Conservation (phyloP, 2,113 vertebrate species). For the Morone saxatilis region DNA sequence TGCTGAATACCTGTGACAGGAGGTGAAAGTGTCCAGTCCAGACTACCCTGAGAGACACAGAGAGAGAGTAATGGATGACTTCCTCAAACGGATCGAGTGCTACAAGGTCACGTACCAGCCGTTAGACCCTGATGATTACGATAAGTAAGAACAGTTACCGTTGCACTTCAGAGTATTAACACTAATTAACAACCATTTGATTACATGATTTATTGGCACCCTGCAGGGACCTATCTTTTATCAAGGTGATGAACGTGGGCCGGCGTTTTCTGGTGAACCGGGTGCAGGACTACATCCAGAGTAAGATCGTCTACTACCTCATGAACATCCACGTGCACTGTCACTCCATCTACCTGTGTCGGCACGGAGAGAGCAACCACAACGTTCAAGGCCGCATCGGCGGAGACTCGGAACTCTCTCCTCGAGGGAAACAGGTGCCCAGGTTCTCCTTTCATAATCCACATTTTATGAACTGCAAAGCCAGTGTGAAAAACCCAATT, state of each 20-base stretch:
- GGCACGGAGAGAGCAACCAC: conserved; percentile 94
- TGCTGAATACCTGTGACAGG: conserved; percentile 80
- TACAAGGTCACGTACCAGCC: conserved; percentile 98
- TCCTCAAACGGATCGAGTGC: conserved; percentile 97
- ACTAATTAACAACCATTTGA: conserved; percentile 37
- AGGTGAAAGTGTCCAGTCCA: conserved; percentile 97
- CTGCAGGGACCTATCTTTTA: conserved; percentile 93
- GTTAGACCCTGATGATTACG: conserved; percentile 91
- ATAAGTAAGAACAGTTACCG: conserved; percentile 89
- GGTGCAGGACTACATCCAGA: conserved; percentile 99
- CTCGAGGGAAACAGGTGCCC: conserved; percentile 89
- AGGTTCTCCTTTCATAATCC: background rate
- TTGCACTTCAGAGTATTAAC: conserved; percentile 39
- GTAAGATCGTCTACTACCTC: conserved; percentile 98
- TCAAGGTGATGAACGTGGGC: conserved; percentile 98
- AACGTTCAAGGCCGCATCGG: conserved; percentile 93
- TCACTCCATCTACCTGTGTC: conserved; percentile 96
- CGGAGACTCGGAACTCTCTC: conserved; percentile 92
- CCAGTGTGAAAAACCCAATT: background rate
- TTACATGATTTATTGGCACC: background rate
- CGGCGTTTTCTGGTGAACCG: conserved; percentile 95
- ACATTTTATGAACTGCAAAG: conserved; percentile 7
- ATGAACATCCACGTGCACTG: conserved; percentile 98
- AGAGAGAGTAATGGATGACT: conserved; percentile 97
- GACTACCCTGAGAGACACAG: conserved; percentile 95